Base-by-base conservation (phyloP, 2,888 invertebrate species). In the Phytoseiulus persimilis region DNA sequence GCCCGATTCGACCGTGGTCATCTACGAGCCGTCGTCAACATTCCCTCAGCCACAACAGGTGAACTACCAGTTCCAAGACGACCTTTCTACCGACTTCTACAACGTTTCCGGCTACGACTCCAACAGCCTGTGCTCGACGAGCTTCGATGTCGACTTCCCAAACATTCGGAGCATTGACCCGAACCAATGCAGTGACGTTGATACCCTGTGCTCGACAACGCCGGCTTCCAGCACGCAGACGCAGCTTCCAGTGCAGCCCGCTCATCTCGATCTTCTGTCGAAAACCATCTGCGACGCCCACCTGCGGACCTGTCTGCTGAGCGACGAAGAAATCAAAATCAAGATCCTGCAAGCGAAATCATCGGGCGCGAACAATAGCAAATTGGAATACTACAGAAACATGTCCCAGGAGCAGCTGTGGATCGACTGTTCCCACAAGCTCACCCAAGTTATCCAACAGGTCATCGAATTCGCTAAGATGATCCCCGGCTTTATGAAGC, bases 391-490 rank as follows among this genome's bases (percentile, higher is more conserved):
- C 33, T 87, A 87, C 33, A 33, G 87, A 32, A 87, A 87, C 87
- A 87, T 87, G 87, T 95, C 95, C 90, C 98, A 98, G 93, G 97
- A 97, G 93, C 96, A 97, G 92, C 95, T 98, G 92, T 99, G 99
- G 99, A 94, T 97, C 92, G 97, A 98, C 93, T 98, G 98, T 93
- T 98, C 99, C 83, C 96, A 97, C 93, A 98, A 98, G 93, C 94
- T 99, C 92, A 99, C 98, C 83, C 95, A 95, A 91, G 96, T 98
- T 94, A 98, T 99, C 92, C 98, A 99, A 94, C 97, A 97, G 93
- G 98, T 99, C 92, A 99, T 99, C 92, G 99, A 99, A 94, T 99
- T 99, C 94, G 99, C 99, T 90, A 99, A 99, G 94, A 96, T 98
- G 95, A 96, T 98, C 92, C 98, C 98, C 91, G 98, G 98, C 91